These are phyloP conservation scores for Orycteropus afer DNA, from an alignment of 2,113 vertebrate genomes.

Conservation along the genomic window DNA sequence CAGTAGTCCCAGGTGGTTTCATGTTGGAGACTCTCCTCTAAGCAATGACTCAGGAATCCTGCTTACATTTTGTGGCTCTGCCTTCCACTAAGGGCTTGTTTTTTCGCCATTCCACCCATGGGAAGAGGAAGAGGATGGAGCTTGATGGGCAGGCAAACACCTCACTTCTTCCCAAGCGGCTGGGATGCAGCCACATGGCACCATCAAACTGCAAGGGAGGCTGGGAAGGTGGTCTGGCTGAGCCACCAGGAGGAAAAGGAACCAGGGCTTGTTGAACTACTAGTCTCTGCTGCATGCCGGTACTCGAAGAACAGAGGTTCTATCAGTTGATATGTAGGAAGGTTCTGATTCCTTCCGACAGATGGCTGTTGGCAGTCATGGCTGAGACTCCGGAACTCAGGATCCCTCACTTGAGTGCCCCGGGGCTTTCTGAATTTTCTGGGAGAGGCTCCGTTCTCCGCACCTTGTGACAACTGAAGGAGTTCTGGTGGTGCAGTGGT, in stretches of 20 bases:
- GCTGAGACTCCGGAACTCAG: not conserved
- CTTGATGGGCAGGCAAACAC: too few species aligned
- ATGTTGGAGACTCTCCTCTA: not conserved
- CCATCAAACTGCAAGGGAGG: not conserved
- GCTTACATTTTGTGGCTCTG: not conserved
- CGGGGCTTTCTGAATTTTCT: not conserved
- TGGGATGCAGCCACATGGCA: not conserved
- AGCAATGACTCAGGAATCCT: not conserved
- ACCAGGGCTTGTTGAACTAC: not conserved
- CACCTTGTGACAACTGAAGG: rapidly evolving
- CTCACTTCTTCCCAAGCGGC: not conserved
- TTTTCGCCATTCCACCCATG: too few species aligned
- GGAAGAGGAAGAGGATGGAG: not conserved
- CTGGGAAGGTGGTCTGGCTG: not conserved
- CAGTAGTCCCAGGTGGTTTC: not conserved
- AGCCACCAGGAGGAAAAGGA: not conserved
- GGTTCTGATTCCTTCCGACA: not conserved
- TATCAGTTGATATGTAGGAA: not conserved
- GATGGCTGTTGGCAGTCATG: not conserved
- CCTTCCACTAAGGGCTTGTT: not conserved
- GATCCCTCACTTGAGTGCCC: too few species aligned
- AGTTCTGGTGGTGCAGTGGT: too few species aligned
- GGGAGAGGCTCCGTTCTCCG: not conserved
- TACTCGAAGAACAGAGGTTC: not conserved
- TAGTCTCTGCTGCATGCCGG: rapidly evolving